These are phyloP conservation scores for Pyrocephalus nanus DNA, from an alignment of 2,797 vertebrate species.

Conservation along the genomic window DNA sequence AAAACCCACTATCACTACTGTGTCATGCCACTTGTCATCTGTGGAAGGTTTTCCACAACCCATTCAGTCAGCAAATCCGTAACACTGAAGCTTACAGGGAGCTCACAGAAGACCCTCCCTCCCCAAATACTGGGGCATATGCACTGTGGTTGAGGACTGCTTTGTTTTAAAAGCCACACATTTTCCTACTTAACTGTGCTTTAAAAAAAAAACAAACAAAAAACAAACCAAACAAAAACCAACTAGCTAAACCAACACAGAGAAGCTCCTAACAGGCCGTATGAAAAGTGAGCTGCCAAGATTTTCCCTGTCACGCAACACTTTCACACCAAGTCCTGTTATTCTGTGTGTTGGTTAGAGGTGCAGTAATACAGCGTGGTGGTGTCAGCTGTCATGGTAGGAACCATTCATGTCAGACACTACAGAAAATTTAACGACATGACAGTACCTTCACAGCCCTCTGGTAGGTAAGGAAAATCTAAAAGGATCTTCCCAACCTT, in stretches of 20 bases:
- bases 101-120: neutral
- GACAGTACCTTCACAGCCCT: conserved; percentile 61
- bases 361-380: conserved; percentile 9
- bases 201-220: neutral
- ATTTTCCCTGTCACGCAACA: neutral
- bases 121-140: rapidly evolving
- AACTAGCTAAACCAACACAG: conserved; percentile 20
- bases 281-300: conserved; percentile 30
- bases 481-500: conserved; percentile 58
- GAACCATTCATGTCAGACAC: conserved; percentile 43
- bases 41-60: neutral
- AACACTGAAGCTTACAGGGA: neutral
- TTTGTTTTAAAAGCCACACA: conserved; percentile 19
- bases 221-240: neutral
- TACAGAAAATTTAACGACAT: conserved; percentile 11
- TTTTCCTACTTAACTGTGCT: conserved; percentile 38
- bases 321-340: neutral
- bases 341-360: conserved; percentile 24
- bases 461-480: conserved; percentile 42
- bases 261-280: conserved; percentile 13
- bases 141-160: neutral
- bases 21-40: neutral
- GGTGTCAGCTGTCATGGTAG: neutral
- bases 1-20: neutral
- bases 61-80: neutral